phyloP scores from a whole-genome alignment of 2,888 invertebrate genomes.

The Acleris cristana region DNA sequence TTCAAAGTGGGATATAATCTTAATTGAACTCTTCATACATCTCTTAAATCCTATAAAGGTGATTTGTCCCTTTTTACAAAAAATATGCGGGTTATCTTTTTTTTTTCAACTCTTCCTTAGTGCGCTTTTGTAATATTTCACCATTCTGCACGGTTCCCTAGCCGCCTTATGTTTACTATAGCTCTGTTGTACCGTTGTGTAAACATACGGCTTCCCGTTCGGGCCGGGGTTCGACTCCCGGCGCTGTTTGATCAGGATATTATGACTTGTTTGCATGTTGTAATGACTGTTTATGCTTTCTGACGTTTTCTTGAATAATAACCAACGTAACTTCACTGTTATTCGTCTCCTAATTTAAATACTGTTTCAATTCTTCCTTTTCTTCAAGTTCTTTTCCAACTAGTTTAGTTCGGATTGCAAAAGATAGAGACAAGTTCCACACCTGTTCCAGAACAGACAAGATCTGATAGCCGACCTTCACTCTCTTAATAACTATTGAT shows the following conservation, averaged over 20 bases:
- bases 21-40: too few species aligned
- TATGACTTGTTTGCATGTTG: conserved; percentile 29
- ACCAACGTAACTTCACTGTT: not conserved
- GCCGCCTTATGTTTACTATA: conserved; percentile 25
- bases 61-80: not conserved
- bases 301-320: conserved; percentile 7
- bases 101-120: not conserved
- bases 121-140: not conserved
- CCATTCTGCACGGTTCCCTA: conserved; percentile 5
- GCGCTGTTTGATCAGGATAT: conserved; percentile 33
- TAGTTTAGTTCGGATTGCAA: too few species aligned
- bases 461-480: too few species aligned
- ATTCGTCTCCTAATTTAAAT: not conserved
- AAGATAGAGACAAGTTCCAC: too few species aligned
- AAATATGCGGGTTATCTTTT: not conserved
- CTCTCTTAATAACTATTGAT: too few species aligned
- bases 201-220: conserved; percentile 7
- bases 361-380: too few species aligned
- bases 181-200: conserved; percentile 22
- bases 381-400: too few species aligned
- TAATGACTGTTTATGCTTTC: conserved; percentile 22
- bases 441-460: too few species aligned
- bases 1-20: too few species aligned
- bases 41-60: too few species aligned
- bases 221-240: conserved; percentile 10